Evolutionary conservation across 2,888 invertebrate genomes (phyloP).

Genomic region (Monoplex corrugatus): DNA sequence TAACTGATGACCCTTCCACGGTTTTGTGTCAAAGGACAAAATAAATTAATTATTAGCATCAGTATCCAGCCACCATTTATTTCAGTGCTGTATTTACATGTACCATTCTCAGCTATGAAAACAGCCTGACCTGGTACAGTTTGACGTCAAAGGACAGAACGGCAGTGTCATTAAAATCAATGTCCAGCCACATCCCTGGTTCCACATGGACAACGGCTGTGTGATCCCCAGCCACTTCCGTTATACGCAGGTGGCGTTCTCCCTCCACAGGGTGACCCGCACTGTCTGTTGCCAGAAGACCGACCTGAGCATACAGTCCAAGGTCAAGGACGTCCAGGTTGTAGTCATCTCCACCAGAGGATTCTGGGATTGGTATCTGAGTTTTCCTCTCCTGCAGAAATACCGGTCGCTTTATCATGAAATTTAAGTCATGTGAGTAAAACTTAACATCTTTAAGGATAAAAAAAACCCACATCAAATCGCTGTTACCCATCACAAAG

Average conservation of each 20-base stretch:
- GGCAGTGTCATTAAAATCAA: slow-evolving; percentile 68
- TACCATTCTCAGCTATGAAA: no score
- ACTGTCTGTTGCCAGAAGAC: slow-evolving; percentile 66
- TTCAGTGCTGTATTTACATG: no score
- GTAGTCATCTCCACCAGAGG: slow-evolving; percentile 60
- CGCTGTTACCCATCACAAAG: no score
- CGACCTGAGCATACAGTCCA: slow-evolving; percentile 70
- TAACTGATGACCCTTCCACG: no score
- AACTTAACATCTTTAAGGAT: no score
- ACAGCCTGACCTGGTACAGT: slow-evolving; percentile 66
- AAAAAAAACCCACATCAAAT: no score
- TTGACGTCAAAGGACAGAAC: slow-evolving; percentile 68
- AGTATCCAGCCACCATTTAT: no score
- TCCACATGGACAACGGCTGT: slow-evolving; percentile 70
- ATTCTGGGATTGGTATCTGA: slow-evolving; percentile 63
- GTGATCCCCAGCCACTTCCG: slow-evolving; percentile 67
- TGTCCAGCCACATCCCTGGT: slow-evolving; percentile 68
- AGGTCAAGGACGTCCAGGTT: slow-evolving; percentile 67
- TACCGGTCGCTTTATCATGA: no score
- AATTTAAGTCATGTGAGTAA: no score
- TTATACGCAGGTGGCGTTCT: slow-evolving; percentile 54
- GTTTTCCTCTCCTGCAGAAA: slow-evolving; percentile 49
- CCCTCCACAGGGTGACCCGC: slow-evolving; percentile 60
- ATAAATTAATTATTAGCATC: no score
- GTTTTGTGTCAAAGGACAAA: no score